Evolutionary conservation across 2,797 vertebrate genomes (phyloP), one percentile per base, ranked within the genome.

Genomic region (Pempheris klunzingeri): DNA sequence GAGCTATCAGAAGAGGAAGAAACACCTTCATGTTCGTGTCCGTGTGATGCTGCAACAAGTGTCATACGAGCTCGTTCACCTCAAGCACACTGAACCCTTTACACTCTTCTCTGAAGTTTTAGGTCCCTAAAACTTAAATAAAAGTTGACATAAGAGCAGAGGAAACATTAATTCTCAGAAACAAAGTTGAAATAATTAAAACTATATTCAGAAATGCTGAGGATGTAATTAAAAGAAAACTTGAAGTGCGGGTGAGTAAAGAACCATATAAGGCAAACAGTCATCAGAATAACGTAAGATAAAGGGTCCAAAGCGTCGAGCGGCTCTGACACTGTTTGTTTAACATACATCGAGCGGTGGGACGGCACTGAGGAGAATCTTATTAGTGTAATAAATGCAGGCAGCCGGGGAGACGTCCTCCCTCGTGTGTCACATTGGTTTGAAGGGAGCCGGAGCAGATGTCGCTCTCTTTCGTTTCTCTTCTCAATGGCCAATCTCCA

Each of bases 321-420:
- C 67, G 13, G 52, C 38, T 59, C 17, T 55, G 69, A 62, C 76
- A n/a, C 12, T 63, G 77, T 80, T 69, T 54, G 58, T 76, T 76
- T 53, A 58, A 66, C 57, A 9, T 12, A 61, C 61, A 26, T 32
- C 0, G 66, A 74, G 74, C 47, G 3, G 18, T 28, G 64, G n/a
- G 39, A 46, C 28, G 14, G n/a, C 44, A 20, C 74, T 24, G 28
- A 58, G 75, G 75, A 81, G 62, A 77, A 82, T 84, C 78, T 77
- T 74, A 88, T 85, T 83, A 81, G 82, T 74, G 60, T 78, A 84
- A 87, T 83, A 78, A 62, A 82, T 74, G 39, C 82, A 78, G 80
- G 81, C 79, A 71, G 71, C 30, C 57, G 11, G 54, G 74, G 71
- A 17, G 61, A 71, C 70, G 57, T 80, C 67, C 58, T 78, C 66